These are phyloP conservation scores for Herpetotheres cachinnans DNA, from an alignment of 2,113 vertebrate species.

Conservation along the genomic window DNA sequence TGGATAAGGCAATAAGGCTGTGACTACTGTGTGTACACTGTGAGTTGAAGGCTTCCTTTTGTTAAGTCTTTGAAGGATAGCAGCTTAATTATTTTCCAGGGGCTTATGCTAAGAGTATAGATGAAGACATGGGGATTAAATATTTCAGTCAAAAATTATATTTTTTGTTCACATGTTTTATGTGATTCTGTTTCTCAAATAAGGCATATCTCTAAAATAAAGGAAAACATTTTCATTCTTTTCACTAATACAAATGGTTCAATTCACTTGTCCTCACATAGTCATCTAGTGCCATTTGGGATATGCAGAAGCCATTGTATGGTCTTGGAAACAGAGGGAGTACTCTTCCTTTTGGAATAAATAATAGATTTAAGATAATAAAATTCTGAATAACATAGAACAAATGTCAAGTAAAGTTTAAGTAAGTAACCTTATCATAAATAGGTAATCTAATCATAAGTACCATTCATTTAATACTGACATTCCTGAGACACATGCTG, in stretches of 20 bases:
- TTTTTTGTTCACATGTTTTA: not conserved
- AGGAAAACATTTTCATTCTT: not conserved
- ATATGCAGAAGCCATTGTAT: not conserved
- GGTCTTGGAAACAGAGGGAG: not conserved
- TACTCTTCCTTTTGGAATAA: not conserved
- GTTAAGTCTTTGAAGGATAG: not conserved
- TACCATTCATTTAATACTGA: not conserved
- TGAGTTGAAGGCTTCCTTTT: not conserved
- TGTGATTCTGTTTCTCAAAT: not conserved
- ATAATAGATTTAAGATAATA: not conserved
- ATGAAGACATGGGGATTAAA: not conserved
- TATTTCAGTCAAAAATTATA: not conserved
- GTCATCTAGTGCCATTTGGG: not conserved
- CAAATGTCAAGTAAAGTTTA: not conserved
- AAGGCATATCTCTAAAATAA: not conserved
- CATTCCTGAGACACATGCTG: not conserved
- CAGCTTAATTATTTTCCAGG: not conserved
- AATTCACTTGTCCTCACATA: not conserved
- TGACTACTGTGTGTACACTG: not conserved
- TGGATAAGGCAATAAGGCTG: not conserved
- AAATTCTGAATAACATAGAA: not conserved
- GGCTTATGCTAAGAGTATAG: not conserved
- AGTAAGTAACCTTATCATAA: not conserved
- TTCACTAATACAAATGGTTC: not conserved
- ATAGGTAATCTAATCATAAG: not conserved